Percentiles rank a stretch among this genome's conserved stretches.
These are phyloP conservation scores for Falco punctatus DNA, from an alignment of 2,113 vertebrate species.

Conservation along the genomic window DNA sequence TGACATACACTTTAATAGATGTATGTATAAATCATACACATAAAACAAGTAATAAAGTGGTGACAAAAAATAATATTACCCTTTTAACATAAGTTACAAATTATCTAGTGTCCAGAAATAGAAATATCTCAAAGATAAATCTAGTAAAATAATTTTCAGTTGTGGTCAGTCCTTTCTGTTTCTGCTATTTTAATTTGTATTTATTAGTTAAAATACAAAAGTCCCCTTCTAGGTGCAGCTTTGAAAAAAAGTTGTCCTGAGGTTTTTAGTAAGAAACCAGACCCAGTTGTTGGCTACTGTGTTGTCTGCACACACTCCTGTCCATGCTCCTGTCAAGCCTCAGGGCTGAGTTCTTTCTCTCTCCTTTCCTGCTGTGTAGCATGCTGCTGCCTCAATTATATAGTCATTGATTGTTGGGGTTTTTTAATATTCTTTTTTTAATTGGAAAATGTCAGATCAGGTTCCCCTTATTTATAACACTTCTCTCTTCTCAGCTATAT, in stretches of 20 bases:
- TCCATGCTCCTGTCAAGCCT: background rate
- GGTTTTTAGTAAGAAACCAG: background rate
- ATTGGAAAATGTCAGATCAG: background rate
- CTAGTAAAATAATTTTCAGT: background rate
- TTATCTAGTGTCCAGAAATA: background rate
- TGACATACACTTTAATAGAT: background rate
- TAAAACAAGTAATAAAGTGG: background rate
- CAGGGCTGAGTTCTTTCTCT: background rate
- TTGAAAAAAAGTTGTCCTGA: background rate
- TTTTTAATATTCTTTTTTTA: background rate
- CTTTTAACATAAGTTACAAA: background rate
- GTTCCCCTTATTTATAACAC: background rate
- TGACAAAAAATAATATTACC: background rate
- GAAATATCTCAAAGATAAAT: background rate
- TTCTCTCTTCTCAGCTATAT: background rate
- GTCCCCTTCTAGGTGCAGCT: background rate
- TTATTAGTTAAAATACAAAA: background rate
- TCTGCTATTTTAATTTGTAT: background rate
- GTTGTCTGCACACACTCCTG: background rate
- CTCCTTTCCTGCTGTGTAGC: background rate
- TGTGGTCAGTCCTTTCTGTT: background rate
- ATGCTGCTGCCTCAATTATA: background rate
- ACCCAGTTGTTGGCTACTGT: background rate
- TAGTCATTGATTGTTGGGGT: fast-evolving
- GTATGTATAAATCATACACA: background rate